phyloP scores from a whole-genome alignment of 2,113 vertebrate species.

The Centropus bengalensis region DNA sequence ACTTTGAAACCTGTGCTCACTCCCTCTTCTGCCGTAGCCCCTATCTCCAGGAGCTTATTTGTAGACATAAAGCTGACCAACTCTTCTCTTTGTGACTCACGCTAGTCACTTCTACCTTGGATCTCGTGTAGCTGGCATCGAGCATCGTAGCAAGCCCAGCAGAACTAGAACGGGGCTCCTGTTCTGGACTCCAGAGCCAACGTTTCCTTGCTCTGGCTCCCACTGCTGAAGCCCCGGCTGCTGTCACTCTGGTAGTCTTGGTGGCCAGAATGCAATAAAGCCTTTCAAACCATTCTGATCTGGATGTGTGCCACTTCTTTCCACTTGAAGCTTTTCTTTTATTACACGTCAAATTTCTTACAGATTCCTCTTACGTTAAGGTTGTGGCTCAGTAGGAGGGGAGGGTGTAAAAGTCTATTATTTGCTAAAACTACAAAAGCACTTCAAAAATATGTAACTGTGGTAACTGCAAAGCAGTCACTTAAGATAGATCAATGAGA shows the following conservation, averaged over 20 bases:
- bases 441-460: neutral
- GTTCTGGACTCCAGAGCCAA: neutral
- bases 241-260: neutral
- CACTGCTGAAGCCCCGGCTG: neutral
- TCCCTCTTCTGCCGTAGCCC: neutral
- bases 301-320: neutral
- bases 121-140: neutral
- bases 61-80: neutral
- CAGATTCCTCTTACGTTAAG: neutral
- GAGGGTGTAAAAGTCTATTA: neutral
- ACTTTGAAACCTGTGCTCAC: neutral
- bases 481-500: neutral
- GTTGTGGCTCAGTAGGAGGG: neutral
- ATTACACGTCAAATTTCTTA: neutral
- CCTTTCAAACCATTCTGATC: neutral
- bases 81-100: neutral
- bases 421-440: neutral
- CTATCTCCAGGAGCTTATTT: neutral
- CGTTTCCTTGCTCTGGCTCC: neutral
- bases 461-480: neutral
- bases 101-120: neutral
- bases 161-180: neutral
- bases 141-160: neutral
- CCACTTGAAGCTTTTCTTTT: neutral
- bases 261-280: no score